Percentiles rank a stretch among this genome's conserved stretches.
phyloP scores from a whole-genome alignment of 1,140 invertebrate species.

The Zaprionus gabonicus region DNA sequence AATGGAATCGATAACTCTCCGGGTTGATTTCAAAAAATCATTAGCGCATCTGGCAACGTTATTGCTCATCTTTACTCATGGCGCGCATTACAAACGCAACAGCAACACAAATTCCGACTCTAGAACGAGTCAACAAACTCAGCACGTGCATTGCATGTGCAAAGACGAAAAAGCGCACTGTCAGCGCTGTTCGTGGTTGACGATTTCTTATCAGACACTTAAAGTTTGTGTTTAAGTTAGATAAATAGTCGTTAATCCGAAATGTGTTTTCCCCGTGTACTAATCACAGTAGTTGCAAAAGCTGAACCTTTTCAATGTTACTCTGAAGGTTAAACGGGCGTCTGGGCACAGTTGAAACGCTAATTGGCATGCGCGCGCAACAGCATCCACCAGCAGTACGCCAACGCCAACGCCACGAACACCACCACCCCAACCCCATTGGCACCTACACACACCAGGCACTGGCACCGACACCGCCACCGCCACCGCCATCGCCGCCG shows the following conservation, averaged over 20 bases:
- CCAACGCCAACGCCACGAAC: neutral
- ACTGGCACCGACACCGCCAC: too few relatives aligned
- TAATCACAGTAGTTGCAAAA: constrained; percentile 1
- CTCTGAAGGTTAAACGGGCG: constrained; percentile 61
- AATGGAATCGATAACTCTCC: neutral
- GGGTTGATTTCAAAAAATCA: neutral
- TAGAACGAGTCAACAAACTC: neutral
- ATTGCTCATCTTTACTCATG: neutral
- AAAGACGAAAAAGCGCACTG: neutral
- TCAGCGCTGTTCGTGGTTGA: neutral
- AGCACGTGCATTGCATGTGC: neutral
- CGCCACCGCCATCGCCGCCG: neutral
- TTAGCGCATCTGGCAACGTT: neutral
- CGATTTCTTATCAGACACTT: neutral
- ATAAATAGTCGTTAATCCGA: neutral
- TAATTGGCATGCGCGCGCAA: constrained; percentile 70
- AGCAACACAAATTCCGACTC: neutral
- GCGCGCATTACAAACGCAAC: neutral
- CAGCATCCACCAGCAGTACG: constrained; percentile 39
- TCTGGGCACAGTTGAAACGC: constrained; percentile 37
- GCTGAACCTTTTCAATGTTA: constrained; percentile 61
- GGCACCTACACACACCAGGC: neutral
- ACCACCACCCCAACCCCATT: neutral
- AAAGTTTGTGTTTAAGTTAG: neutral
- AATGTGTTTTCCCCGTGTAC: neutral